Evolutionary conservation across 2,113 vertebrate species (phyloP), one percentile per base, ranked within the genome.

Genomic region (Chauna torquata): DNA sequence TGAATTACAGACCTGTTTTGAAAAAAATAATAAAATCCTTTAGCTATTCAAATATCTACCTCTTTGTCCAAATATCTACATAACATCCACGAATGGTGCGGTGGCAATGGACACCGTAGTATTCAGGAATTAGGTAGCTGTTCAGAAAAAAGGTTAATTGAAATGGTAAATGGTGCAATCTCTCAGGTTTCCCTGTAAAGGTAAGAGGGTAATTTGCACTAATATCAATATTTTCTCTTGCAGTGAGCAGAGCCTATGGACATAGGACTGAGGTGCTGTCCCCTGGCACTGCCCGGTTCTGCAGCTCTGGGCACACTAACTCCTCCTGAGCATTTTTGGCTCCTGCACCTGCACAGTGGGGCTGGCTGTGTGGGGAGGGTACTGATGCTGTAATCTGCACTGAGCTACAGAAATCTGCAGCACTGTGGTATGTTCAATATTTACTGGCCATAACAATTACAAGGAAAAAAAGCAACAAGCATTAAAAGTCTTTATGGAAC

Each of bases 251-350:
- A 80, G 20, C 11, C 64, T 34, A 18, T 3, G 23, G 42, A 24
- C 40, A 2, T 1, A 2, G 28, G 16, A n/a, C 16, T 64, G 0
- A 0, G 42, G 30, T 1, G 0, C 4, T 58, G 36, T 44, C 49
- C n/a, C 24, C 44, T 64, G 38, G 27, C 50, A 11, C 16, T 77
- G 76, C 30, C 45, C 64, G 62, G 38, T 38, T 49, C 6, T 3
- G 13, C 6, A 16, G 16, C 61, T 81, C 65, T 58, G 76, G 57
- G 82, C 64, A 7, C 16, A 3, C 55, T 22, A 44, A 65, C 40
- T 4, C 25, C n/a, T 16, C 55, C 17, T 0, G 1, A n/a, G 50
- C 3, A 2, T 80, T 82, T 82, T 76, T 49, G 77, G 57, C 49
- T 81, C 66, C n/a, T 66, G 40, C 65, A 47, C 40, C 40, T 84